A percentile compares a stretch with the other conserved stretches of the same genome.
Evolutionary conservation across 1,140 invertebrate genomes (phyloP).

Genomic region (Drosophila subpulchrella): DNA sequence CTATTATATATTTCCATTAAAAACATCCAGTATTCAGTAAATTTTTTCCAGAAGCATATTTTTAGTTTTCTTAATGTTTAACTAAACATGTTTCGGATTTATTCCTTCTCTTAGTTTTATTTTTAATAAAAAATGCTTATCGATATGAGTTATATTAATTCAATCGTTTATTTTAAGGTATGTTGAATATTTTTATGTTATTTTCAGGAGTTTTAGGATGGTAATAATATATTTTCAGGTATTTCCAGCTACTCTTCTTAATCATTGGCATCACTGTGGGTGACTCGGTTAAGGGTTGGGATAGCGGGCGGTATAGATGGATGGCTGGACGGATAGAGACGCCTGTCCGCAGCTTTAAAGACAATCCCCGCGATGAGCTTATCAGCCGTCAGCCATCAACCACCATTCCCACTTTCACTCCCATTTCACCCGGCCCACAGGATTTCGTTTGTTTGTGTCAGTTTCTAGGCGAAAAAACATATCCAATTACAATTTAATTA

Average conservation of each 20-base stretch:
- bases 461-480: slow-evolving; percentile 36
- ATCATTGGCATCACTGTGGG: background rate
- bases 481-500: slow-evolving; percentile 80
- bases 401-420: slow-evolving; percentile 1
- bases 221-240: background rate
- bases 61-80: no score
- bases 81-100: no score
- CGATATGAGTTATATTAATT: no score
- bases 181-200: no score
- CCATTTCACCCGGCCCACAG: background rate
- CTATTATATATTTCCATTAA: no score
- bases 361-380: slow-evolving; percentile 43
- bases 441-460: slow-evolving; percentile 9
- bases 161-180: no score
- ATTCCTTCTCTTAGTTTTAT: no score
- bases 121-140: no score
- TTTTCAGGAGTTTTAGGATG: no score
- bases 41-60: no score
- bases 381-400: slow-evolving; percentile 42
- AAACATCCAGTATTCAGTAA: no score
- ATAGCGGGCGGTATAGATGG: background rate
- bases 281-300: background rate
- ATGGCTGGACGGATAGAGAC: slow-evolving; percentile 10
- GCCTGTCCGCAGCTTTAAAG: slow-evolving; percentile 46
- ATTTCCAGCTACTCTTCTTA: background rate